These are phyloP conservation scores for Poecilia gillii DNA, from an alignment of 2,797 vertebrate genomes.

Conservation along the genomic window DNA sequence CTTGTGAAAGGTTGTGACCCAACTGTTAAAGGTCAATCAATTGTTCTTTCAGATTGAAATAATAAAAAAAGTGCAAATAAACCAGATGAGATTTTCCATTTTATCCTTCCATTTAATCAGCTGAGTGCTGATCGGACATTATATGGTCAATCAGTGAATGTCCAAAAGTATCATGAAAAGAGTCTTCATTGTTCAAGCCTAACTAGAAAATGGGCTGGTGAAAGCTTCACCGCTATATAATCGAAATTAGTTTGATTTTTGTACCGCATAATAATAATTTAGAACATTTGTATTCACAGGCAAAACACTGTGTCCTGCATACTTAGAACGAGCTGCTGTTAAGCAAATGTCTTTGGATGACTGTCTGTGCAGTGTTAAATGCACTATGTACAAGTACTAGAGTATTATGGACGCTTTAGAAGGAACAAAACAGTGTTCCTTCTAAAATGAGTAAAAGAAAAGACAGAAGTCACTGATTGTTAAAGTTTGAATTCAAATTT, in stretches of 20 bases:
- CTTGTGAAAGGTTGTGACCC: background rate
- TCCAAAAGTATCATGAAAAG: background rate
- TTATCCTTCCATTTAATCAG: background rate
- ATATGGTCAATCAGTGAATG: background rate
- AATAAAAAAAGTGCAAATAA: slow-evolving; percentile 1
- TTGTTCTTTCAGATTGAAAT: slow-evolving; percentile 7
- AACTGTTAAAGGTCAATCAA: background rate
- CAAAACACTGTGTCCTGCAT: background rate
- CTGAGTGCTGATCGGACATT: background rate
- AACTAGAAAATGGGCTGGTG: background rate
- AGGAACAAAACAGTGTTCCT: background rate
- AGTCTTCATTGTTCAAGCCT: background rate
- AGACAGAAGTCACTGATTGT: background rate
- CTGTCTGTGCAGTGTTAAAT: background rate
- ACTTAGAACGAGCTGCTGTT: background rate
- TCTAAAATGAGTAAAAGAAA: background rate
- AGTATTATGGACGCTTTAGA: background rate
- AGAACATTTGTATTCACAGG: no score
- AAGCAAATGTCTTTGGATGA: background rate
- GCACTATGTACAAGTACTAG: background rate
- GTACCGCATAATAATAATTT: no score
- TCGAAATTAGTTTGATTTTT: no score
- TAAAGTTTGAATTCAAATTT: background rate
- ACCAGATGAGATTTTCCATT: slow-evolving; percentile 12
- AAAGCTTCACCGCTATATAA: no score